Conservation (phyloP, 1,140 invertebrate genomes). For the Drosophila ohnishii region DNA sequence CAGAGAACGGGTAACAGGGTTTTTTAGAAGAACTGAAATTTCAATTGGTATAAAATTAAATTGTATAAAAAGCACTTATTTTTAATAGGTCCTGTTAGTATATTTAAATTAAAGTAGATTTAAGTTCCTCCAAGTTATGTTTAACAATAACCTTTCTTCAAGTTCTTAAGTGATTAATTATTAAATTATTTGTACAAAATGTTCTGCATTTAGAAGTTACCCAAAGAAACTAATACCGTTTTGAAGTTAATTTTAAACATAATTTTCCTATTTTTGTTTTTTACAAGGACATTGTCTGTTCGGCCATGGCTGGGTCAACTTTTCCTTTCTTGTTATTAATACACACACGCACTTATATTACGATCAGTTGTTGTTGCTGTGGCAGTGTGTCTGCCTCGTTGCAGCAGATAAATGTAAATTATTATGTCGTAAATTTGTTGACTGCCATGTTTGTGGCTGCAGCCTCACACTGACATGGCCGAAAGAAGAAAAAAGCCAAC, state of each 20-base stretch:
- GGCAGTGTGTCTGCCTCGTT: slow-evolving; percentile 69
- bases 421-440: slow-evolving; percentile 83
- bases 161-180: too few relatives aligned
- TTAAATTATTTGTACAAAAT: too few relatives aligned
- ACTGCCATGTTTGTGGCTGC: slow-evolving; percentile 80
- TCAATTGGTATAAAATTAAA: background rate
- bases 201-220: too few relatives aligned
- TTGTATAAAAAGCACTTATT: background rate
- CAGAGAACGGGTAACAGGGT: background rate
- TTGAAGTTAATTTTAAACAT: too few relatives aligned
- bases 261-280: background rate
- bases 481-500: slow-evolving; percentile 32
- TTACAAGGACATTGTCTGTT: slow-evolving; percentile 40
- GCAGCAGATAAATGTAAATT: slow-evolving; percentile 83
- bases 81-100: too few relatives aligned
- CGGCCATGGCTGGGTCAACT: slow-evolving; percentile 21
- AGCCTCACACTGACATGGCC: slow-evolving; percentile 63
- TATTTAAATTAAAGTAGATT: too few relatives aligned
- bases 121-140: too few relatives aligned
- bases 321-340: slow-evolving; percentile 53
- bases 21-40: background rate
- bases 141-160: too few relatives aligned
- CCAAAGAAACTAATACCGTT: background rate
- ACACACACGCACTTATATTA: slow-evolving; percentile 54
- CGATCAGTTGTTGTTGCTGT: slow-evolving; percentile 55